Conservation (phyloP, 2,888 invertebrate genomes). For the Oxycera nigricornis region DNA sequence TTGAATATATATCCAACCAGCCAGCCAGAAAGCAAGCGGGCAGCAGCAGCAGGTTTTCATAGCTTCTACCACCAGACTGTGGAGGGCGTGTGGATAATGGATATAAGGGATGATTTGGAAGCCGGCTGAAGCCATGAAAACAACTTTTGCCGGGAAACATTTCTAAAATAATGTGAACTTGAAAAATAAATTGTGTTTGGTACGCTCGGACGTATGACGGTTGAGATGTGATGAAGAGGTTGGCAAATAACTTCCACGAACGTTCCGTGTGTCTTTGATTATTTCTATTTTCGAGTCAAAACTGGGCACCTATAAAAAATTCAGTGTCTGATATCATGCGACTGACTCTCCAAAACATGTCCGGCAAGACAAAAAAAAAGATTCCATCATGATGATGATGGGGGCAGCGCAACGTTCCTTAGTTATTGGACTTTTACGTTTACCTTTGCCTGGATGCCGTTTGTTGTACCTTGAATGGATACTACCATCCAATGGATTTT, state of each 20-base stretch:
- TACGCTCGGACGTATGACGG: neutral
- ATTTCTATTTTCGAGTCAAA: neutral
- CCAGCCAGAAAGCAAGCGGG: neutral
- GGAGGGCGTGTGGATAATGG: neutral
- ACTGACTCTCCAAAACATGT: neutral
- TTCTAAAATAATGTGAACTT: slow-evolving; percentile 31
- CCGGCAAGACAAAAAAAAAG: neutral
- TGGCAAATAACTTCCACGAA: neutral
- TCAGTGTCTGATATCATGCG: slow-evolving; percentile 12
- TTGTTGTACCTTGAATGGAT: neutral
- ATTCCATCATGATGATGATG: too few relatives aligned
- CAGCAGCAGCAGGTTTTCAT: neutral
- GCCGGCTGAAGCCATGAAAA: slow-evolving; percentile 14
- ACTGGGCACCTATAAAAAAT: slow-evolving; percentile 32
- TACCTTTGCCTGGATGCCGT: neutral
- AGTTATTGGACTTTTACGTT: neutral
- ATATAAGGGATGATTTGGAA: neutral
- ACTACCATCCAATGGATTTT: neutral
- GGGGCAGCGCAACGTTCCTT: neutral
- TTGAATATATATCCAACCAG: neutral
- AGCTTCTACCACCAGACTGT: neutral
- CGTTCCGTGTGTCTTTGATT: neutral
- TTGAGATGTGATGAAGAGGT: neutral
- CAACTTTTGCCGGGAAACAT: slow-evolving; percentile 7
- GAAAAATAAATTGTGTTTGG: neutral